Conservation (phyloP, 2,113 vertebrate genomes). For the Perca schrenkii region DNA sequence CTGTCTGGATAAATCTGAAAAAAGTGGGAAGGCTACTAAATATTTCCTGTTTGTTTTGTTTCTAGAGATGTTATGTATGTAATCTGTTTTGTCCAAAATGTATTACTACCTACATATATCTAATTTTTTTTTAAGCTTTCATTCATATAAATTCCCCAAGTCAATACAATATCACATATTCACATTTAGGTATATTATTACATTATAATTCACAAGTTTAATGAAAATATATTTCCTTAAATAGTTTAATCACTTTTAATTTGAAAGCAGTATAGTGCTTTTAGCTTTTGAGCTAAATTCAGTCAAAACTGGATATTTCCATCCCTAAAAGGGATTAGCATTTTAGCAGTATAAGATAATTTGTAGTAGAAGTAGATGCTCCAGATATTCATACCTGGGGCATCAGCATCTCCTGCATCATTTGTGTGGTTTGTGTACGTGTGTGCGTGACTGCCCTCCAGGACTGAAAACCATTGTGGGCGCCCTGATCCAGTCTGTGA, state of each 20-base stretch:
- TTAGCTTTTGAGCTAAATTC: slow-evolving; percentile 2
- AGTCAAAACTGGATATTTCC: slow-evolving; percentile 7
- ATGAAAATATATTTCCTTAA: neutral
- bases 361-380: slow-evolving; percentile 8
- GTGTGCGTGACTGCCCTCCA: slow-evolving; percentile 73
- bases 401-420: slow-evolving; percentile 66
- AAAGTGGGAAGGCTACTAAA: slow-evolving; percentile 80
- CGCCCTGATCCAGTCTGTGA: slow-evolving; percentile 98
- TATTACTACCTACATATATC: slow-evolving; percentile 42
- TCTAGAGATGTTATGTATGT: slow-evolving; percentile 70
- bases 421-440: slow-evolving; percentile 63
- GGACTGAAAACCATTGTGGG: slow-evolving; percentile 99
- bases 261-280: neutral
- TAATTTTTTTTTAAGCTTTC: neutral
- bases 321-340: neutral
- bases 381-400: slow-evolving; percentile 27
- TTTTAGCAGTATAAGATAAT: neutral
- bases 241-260: neutral
- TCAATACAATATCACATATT: slow-evolving; percentile 6
- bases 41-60: slow-evolving; percentile 77
- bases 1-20: slow-evolving; percentile 20
- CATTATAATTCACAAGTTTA: neutral
- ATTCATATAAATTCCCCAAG: neutral
- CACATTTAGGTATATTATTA: neutral
- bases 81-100: slow-evolving; percentile 66